Evolutionary conservation across 2,113 vertebrate species (phyloP).

Genomic region (Trematocara unimaculatum): DNA sequence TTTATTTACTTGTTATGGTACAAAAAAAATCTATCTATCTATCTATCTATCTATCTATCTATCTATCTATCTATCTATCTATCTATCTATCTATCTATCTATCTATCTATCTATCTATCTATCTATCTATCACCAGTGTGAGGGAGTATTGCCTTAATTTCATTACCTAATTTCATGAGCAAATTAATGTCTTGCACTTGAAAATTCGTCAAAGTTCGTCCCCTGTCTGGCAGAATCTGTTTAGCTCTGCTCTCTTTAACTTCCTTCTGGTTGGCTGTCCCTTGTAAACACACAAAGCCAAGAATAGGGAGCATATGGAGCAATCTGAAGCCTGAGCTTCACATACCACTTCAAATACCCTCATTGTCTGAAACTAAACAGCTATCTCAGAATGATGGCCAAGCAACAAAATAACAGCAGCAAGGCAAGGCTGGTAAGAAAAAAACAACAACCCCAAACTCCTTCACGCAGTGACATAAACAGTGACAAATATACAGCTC

Average conservation of each 20-base stretch:
- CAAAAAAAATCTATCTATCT: neutral
- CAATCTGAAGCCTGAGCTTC: neutral
- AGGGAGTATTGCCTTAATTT: neutral
- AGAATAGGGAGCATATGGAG: neutral
- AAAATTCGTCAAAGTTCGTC: neutral
- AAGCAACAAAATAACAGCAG: neutral
- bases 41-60: neutral
- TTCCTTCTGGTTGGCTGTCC: neutral
- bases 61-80: too few species aligned
- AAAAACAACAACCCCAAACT: neutral
- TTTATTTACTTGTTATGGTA: neutral
- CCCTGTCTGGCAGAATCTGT: neutral
- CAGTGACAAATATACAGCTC: neutral
- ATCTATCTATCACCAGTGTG: neutral
- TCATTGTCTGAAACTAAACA: neutral
- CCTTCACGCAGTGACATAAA: neutral
- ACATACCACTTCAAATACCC: neutral
- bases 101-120: neutral
- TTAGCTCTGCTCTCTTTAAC: neutral
- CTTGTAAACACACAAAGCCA: neutral
- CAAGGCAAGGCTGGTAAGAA: neutral
- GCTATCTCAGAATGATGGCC: neutral
- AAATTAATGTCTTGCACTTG: neutral
- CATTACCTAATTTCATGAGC: neutral
- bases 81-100: too few species aligned